A percentile compares a stretch with the other conserved stretches of the same genome.
Evolutionary conservation across 1,140 invertebrate species (phyloP).

Genomic region (Bombus terrestris): DNA sequence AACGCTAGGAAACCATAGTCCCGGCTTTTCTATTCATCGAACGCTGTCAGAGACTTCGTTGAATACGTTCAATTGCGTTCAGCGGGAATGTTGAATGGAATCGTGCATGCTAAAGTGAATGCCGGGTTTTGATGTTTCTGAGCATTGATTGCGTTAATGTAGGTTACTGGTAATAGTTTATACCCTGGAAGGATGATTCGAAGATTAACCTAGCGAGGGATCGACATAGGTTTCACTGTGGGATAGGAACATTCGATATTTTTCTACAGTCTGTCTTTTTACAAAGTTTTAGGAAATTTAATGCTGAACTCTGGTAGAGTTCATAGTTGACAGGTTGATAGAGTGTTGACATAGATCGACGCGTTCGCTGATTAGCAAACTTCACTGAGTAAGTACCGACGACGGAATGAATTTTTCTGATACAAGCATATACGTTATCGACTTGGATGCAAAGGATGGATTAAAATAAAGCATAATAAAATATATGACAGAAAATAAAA

Average conservation of each 20-base stretch:
- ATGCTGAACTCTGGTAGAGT: neutral
- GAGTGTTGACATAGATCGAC: too few species aligned
- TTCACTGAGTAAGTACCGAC: too few species aligned
- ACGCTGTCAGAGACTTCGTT: neutral
- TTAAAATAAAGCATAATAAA: too few species aligned
- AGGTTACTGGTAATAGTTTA: slow-evolving; percentile 2
- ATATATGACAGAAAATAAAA: too few species aligned
- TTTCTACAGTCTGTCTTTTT: neutral
- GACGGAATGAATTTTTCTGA: too few species aligned
- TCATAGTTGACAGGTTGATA: neutral
- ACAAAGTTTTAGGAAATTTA: neutral
- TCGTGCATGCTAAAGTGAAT: neutral
- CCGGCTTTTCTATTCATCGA: neutral
- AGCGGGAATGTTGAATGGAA: slow-evolving; percentile 3
- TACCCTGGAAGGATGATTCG: neutral
- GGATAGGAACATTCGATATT: neutral
- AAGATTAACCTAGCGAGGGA: neutral
- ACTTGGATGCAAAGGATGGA: too few species aligned
- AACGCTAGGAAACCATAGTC: slow-evolving; percentile 1
- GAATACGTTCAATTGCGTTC: slow-evolving; percentile 20
- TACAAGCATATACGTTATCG: too few species aligned
- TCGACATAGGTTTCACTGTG: too few species aligned
- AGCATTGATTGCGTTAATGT: neutral
- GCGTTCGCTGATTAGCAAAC: too few species aligned
- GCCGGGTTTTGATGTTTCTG: neutral